Evolutionary conservation across 2,888 invertebrate genomes (phyloP), one percentile per base, ranked within the genome.

Genomic region (Agonum fuliginosum): DNA sequence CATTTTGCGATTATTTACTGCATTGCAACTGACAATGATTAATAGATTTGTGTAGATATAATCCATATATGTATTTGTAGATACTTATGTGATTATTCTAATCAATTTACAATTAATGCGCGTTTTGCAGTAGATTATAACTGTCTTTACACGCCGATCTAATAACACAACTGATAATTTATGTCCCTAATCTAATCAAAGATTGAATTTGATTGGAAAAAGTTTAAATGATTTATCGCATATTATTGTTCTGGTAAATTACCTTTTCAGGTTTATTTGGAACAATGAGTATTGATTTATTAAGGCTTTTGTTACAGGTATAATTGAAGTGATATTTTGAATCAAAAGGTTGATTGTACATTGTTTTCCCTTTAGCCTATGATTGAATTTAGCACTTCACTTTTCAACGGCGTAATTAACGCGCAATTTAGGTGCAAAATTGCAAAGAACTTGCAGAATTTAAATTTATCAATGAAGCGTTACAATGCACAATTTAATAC

Each of bases 271-370:
- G 58, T 62, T 27, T 30, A 62, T 62, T 62, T 30, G 17, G 58
- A 54, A 54, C 54, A 54, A 54, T 30, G 58, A 14, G 30, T 62
- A 62, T 62, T 62, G 58, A 62, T 62, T 62, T 62, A 62, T 62
- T 12, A n/a, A 62, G 8, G 58, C 58, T 30, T 19, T 62, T 62
- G 58, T 62, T 62, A 30, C 30, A 62, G 58, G 58, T 30, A 62
- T 62, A 62, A 62, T 62, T 30, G 58, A 62, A 62, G 58, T 62
- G 58, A 62, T 62, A 62, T 62, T 62, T 27, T 27, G 58, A 30
- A 62, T 62, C 14, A 62, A 62, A 62, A 62, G 58, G 58, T 62
- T 62, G 58, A 62, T 62, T 62, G 58, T 62, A 62, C 58, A 62
- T 62, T 62, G 58, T 62, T 62, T 62, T 62, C 30, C 58, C 30